phyloP scores from a whole-genome alignment of 2,797 vertebrate genomes.

The Oryzias sinensis region DNA sequence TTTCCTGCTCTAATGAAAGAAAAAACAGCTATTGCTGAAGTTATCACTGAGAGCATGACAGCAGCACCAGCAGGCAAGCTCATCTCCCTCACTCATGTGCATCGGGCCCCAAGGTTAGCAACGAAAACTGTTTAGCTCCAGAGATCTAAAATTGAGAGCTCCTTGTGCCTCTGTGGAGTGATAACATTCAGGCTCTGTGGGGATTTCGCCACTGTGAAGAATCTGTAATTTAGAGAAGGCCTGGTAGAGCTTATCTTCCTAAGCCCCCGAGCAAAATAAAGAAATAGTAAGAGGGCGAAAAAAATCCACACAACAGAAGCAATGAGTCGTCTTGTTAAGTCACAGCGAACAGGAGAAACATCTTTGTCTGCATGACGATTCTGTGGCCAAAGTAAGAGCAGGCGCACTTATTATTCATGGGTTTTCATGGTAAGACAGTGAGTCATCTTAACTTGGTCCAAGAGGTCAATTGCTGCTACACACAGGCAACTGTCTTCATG shows the following conservation, averaged over 20 bases:
- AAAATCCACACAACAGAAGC: conserved; percentile 25
- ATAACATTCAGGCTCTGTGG: conserved; percentile 76
- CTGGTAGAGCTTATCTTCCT: conserved; percentile 70
- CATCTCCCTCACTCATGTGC: conserved; percentile 39
- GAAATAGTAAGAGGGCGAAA: conserved; percentile 16
- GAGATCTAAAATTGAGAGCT: conserved; percentile 72
- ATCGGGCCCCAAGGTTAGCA: conserved; percentile 57
- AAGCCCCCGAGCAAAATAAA: conserved; percentile 63
- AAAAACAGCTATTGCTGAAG: conserved; percentile 29
- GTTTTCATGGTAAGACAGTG: conserved; percentile 35
- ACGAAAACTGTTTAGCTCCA: conserved; percentile 66
- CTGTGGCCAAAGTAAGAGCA: conserved; percentile 24
- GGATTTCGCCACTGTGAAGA: conserved; percentile 65
- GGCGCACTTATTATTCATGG: conserved; percentile 43
- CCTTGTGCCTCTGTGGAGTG: conserved; percentile 52
- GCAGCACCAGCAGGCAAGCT: conserved; percentile 34
- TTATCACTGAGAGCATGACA: conserved; percentile 40
- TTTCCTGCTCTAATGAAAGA: neutral
- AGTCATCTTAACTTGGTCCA: conserved; percentile 17
- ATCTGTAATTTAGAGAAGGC: conserved; percentile 76
- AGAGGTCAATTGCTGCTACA: conserved; percentile 51
- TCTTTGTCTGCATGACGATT: conserved; percentile 20
- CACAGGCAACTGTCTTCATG: conserved; percentile 30
- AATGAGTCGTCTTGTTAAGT: conserved; percentile 48
- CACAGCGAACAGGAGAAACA: conserved; percentile 33